Evolutionary conservation across 2,797 vertebrate genomes (phyloP), one percentile per base, ranked within the genome.

Genomic region (Podarcis siculus): DNA sequence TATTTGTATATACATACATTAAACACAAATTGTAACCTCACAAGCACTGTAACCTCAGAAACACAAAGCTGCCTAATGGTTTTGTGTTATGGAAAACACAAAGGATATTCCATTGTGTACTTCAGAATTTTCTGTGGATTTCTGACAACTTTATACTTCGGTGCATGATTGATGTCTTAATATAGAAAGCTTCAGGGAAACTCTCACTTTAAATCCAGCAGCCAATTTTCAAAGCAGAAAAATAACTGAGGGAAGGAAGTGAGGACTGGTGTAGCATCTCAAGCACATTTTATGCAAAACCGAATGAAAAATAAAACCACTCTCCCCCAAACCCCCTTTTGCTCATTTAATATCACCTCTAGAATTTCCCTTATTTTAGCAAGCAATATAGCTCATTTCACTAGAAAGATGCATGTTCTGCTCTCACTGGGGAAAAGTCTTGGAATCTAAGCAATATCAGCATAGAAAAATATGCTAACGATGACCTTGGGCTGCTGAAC

Each of bases 111-210:
- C 89, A 58, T 84, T 90, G 69, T 32, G 91, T 81, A 79, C 75
- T 92, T 88, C 23, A 92, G 84, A 30, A 67, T 88, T 86, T 55
- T 73, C 42, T 85, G 90, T 15, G 80, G 19, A 80, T 89, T 91
- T 90, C 32, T 79, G 94, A 93, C 82, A 91, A 67, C 87, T 92
- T 94, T 94, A 84, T 71, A 73, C 45, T 37, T 86, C 49, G 66
- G 84, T 64, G 4, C 55, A 86, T 95, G 86, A 94, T 61, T 93
- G 92, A 95, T 89, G 66, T 93, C 89, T 95, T 75, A 89, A 85
- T 90, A 64, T n/a, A 85, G 82, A 91, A 76, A 10, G 92, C 76
- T 86, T 66, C 87, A 83, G 92, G 79, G 23, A 82, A 92, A 88
- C 15, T 88, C 86, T 84, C 77, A 84, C 71, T 93, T 77, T 88